These are phyloP conservation scores for Clunio marinus DNA, from an alignment of 2,888 invertebrate genomes.

Conservation along the genomic window DNA sequence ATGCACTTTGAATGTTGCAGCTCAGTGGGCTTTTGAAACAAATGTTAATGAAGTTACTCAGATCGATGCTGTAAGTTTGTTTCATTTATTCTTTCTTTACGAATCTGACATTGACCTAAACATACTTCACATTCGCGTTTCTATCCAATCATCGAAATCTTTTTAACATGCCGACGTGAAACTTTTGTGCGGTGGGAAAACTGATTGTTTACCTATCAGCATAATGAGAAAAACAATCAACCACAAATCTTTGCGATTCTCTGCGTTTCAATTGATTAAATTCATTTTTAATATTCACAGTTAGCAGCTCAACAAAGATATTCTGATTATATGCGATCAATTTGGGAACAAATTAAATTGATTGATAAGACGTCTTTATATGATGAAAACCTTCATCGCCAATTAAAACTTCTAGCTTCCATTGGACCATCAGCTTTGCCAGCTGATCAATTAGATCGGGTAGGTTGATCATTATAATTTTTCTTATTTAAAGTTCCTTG, in stretches of 20 bases:
- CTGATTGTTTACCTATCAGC: too few relatives aligned
- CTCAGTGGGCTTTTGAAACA: constrained; percentile 86
- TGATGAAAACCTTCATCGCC: constrained; percentile 66
- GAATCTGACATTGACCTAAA: constrained; percentile 41
- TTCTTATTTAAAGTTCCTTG: neutral
- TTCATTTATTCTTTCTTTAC: too few relatives aligned
- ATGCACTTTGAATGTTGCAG: constrained; percentile 79
- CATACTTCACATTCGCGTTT: neutral
- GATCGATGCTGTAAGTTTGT: constrained; percentile 72
- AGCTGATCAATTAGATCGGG: constrained; percentile 76
- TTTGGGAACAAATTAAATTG: constrained; percentile 70
- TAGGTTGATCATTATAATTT: constrained; percentile 50
- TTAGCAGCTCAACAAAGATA: constrained; percentile 75
- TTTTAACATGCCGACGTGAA: neutral
- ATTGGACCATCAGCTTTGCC: constrained; percentile 81
- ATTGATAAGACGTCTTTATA: constrained; percentile 64
- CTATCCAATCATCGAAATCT: constrained; percentile 34
- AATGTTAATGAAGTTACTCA: constrained; percentile 80
- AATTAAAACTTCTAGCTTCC: constrained; percentile 69
- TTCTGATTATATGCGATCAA: constrained; percentile 75
- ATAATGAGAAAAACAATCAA: neutral
- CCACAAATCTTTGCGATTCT: neutral
- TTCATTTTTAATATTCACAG: constrained; percentile 50
- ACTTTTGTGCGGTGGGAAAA: constrained; percentile 24
- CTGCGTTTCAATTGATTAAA: constrained; percentile 6